phyloP scores from a whole-genome alignment of 2,113 vertebrate species.

The Oreochromis tanganicae region DNA sequence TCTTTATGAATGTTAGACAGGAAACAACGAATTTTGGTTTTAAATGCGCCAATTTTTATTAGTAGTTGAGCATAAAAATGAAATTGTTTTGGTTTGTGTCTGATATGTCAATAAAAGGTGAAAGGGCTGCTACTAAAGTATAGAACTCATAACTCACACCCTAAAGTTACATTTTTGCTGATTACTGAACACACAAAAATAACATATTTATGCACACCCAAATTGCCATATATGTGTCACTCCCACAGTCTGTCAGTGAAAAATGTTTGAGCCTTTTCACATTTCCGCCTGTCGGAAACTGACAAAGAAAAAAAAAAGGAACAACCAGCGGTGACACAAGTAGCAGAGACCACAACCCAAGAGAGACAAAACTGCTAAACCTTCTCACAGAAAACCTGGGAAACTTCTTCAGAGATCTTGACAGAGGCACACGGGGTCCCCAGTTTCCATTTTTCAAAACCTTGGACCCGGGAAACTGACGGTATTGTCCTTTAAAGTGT shows the following conservation, averaged over 20 bases:
- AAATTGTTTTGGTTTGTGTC: not conserved
- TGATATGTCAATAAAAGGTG: not conserved
- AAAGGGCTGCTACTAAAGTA: not conserved
- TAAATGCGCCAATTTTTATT: not conserved
- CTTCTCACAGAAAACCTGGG: not conserved
- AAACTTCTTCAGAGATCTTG: slow-evolving; percentile 10
- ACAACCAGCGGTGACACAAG: slow-evolving; percentile 52
- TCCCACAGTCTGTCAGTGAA: slow-evolving; percentile 26
- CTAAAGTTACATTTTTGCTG: not conserved
- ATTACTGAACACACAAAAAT: not conserved
- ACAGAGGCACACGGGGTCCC: not conserved
- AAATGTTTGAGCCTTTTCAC: slow-evolving; percentile 15
- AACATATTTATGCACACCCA: not conserved
- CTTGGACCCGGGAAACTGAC: slow-evolving; percentile 34
- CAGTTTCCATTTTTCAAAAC: not conserved
- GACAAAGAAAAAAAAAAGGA: slow-evolving; percentile 71
- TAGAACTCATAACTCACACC: not conserved
- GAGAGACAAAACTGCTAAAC: not conserved
- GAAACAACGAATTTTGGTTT: not conserved
- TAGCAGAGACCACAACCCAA: not conserved
- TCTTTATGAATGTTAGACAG: not conserved
- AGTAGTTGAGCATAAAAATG: not conserved
- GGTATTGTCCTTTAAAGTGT: slow-evolving; percentile 33
- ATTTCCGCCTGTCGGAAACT: slow-evolving; percentile 68
- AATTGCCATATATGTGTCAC: not conserved